phyloP scores from a whole-genome alignment of 2,888 invertebrate genomes.

The Eubasilissa splendida region DNA sequence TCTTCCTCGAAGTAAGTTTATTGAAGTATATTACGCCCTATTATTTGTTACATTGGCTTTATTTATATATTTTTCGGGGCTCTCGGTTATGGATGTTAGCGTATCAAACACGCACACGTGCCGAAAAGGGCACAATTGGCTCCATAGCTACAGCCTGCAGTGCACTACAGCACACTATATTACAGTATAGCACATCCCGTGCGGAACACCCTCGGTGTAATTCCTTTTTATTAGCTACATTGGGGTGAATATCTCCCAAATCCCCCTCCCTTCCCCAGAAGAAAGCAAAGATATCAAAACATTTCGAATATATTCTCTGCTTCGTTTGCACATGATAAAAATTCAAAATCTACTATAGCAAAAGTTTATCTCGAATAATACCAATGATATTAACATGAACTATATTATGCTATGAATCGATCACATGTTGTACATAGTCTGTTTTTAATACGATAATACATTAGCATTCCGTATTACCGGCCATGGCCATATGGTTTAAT shows the following conservation, averaged over 20 bases:
- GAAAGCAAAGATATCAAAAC: slow-evolving; percentile 43
- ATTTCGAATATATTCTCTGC: slow-evolving; percentile 2
- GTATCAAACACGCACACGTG: slow-evolving; percentile 53
- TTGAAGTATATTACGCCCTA: neutral
- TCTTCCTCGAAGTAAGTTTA: slow-evolving; percentile 1
- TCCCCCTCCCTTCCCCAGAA: slow-evolving; percentile 19
- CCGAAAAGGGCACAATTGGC: slow-evolving; percentile 45
- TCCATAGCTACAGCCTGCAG: slow-evolving; percentile 8
- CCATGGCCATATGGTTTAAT: no score
- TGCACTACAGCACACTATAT: neutral
- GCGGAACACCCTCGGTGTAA: slow-evolving; percentile 44
- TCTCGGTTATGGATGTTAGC: slow-evolving; percentile 11
- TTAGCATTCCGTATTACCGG: no score
- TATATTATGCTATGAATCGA: no score
- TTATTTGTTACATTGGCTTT: slow-evolving; percentile 27
- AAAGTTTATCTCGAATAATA: no score
- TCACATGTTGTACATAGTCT: no score
- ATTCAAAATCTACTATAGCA: no score
- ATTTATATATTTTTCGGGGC: slow-evolving; percentile 28
- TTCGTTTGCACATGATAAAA: no score
- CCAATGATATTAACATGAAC: no score
- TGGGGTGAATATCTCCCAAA: slow-evolving; percentile 45
- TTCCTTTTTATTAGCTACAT: slow-evolving; percentile 56
- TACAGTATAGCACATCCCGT: slow-evolving; percentile 24
- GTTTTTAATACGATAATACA: no score